Conservation (phyloP, 2,888 invertebrate genomes). For the Antheraea yamamai region DNA sequence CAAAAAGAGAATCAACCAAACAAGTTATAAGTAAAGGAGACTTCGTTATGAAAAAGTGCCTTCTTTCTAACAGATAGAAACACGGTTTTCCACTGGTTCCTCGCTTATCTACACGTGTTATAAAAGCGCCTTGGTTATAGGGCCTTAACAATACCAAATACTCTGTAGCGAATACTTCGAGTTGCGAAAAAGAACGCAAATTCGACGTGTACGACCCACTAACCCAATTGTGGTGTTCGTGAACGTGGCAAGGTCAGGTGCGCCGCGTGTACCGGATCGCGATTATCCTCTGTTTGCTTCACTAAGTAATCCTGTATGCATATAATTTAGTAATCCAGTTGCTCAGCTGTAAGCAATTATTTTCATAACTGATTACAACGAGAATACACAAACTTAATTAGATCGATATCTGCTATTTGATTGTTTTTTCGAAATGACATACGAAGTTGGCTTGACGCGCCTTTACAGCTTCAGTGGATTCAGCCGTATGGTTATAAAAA, state of each 20-base stretch:
- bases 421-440: too few relatives aligned
- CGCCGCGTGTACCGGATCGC: slow-evolving; percentile 37
- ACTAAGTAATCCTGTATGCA: not conserved
- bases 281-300: slow-evolving; percentile 15
- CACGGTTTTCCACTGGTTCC: not conserved
- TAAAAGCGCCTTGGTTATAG: not conserved
- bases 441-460: too few relatives aligned
- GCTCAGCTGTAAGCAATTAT: not conserved
- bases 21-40: too few relatives aligned
- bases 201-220: slow-evolving; percentile 57
- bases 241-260: slow-evolving; percentile 68
- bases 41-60: too few relatives aligned
- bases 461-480: too few relatives aligned
- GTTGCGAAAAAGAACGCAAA: slow-evolving; percentile 45
- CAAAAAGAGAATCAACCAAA: too few relatives aligned
- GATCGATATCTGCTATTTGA: too few relatives aligned
- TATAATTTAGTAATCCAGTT: not conserved
- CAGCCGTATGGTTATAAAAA: not conserved
- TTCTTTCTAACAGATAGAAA: not conserved
- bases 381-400: too few relatives aligned
- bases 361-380: not conserved
- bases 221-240: slow-evolving; percentile 69
- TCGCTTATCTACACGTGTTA: not conserved
- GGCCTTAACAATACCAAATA: not conserved
- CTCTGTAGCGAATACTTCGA: not conserved